A percentile compares a stretch with the other conserved stretches of the same genome.
These are phyloP conservation scores for Drosophila diplacantha DNA, from an alignment of 2,888 invertebrate species.

Conservation along the genomic window DNA sequence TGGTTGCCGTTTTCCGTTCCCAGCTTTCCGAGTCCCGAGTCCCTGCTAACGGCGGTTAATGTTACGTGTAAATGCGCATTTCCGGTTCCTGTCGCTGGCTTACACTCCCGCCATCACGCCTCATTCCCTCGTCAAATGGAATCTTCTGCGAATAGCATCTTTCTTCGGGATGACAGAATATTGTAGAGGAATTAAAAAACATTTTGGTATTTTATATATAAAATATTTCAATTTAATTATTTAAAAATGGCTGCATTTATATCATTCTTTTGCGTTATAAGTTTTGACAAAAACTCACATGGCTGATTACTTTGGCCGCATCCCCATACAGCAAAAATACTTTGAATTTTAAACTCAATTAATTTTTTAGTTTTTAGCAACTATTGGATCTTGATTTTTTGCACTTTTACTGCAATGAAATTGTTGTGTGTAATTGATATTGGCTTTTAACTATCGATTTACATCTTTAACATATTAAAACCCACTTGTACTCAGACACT, in stretches of 20 bases:
- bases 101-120: conserved; percentile 18
- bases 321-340: no score
- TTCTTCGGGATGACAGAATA: background rate
- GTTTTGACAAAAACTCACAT: background rate
- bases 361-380: background rate
- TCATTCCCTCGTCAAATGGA: background rate
- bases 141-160: background rate
- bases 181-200: background rate
- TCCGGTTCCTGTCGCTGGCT: conserved; percentile 63
- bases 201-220: background rate
- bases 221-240: background rate
- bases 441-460: background rate
- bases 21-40: background rate
- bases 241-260: background rate
- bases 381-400: background rate
- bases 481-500: background rate
- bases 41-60: conserved; percentile 62
- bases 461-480: background rate
- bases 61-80: conserved; percentile 73
- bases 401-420: background rate
- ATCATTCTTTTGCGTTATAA: background rate
- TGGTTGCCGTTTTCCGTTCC: conserved; percentile 12
- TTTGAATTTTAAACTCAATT: no score
- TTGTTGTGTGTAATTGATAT: background rate
- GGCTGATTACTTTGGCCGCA: background rate